Evolutionary conservation across 2,888 invertebrate genomes (phyloP), one percentile per base, ranked within the genome.

Genomic region (Idaea dimidiata): DNA sequence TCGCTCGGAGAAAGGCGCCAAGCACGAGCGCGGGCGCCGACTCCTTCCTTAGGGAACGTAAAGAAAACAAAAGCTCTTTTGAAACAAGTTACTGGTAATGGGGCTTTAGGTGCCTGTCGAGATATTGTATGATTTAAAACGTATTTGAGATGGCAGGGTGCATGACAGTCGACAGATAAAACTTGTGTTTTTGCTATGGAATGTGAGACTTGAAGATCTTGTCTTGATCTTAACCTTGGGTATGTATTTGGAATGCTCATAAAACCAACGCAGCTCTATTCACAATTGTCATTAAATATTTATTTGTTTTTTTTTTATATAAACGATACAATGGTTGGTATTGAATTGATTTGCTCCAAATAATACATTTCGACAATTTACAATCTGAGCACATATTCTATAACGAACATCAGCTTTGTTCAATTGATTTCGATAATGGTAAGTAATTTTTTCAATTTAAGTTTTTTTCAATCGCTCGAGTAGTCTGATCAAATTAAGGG

Each of bases 1-100:
- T 88, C 77, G 61, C 75, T 70, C 82, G 77, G 84, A 89, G 89
- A 91, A 91, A 91, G 89, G 91, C 91, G 91, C 91, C 91, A 89
- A 84, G 84, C 75, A 79, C 79, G 77, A 59, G 87, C 89, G 89
- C 89, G 84, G 83, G 88, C 89, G 90, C 89, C 87, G 88, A 82
- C 82, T 82, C 80, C 84, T 89, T 90, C 90, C 90, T 89, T 79
- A 86, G 88, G 89, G 88, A n/a, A 89, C 81, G 81, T 78, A 80
- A 87, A 88, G 43, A 88, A 90, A 90, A 89, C 83, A 88, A 89
- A 89, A 88, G 85, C 82, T 78, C 83, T 85, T 85, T 86, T 83
- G 86, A 89, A 90, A 91, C 89, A 87, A 89, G 88, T 88, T 86
- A 82, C 84, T 79, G 80, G 86, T 86, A 85, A 84, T 85, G 77